Percentiles rank a stretch among this genome's conserved stretches.
These are phyloP conservation scores for Thelaira solivaga DNA, from an alignment of 2,888 invertebrate species.

Conservation along the genomic window DNA sequence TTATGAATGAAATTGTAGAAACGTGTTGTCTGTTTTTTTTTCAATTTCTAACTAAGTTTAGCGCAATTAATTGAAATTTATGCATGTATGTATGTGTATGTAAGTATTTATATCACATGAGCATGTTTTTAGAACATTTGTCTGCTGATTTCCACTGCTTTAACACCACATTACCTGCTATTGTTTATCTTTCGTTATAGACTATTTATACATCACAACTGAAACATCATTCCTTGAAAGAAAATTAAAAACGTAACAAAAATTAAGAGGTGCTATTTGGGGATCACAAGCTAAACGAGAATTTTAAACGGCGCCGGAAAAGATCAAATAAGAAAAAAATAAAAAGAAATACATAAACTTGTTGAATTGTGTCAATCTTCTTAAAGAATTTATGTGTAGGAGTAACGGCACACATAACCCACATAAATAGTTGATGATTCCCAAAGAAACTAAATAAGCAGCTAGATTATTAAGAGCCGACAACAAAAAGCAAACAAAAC, in stretches of 20 bases:
- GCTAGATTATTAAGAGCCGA: conserved; percentile 13
- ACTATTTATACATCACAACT: conserved; percentile 44
- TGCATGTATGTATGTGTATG: no score
- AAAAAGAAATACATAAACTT: conserved; percentile 28
- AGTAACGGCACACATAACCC: conserved; percentile 43
- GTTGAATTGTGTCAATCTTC: conserved; percentile 57
- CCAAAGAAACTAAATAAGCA: background rate
- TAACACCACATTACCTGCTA: background rate
- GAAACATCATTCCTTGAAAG: conserved; percentile 48
- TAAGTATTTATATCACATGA: no score
- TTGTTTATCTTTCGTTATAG: conserved; percentile 40
- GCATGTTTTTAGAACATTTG: background rate
- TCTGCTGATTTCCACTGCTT: background rate
- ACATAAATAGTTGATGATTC: conserved; percentile 27
- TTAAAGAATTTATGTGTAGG: conserved; percentile 58
- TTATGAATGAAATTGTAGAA: conserved; percentile 50
- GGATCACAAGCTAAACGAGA: conserved; percentile 14
- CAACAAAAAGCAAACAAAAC: background rate
- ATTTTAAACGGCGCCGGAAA: background rate
- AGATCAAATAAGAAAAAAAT: conserved; percentile 18
- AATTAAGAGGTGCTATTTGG: background rate
- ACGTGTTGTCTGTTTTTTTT: conserved; percentile 33
- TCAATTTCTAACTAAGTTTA: conserved; percentile 43
- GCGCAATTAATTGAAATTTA: conserved; percentile 52
- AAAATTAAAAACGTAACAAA: conserved; percentile 2